These are phyloP conservation scores for Acropternis orthonyx DNA, from an alignment of 2,797 vertebrate genomes.

Conservation along the genomic window DNA sequence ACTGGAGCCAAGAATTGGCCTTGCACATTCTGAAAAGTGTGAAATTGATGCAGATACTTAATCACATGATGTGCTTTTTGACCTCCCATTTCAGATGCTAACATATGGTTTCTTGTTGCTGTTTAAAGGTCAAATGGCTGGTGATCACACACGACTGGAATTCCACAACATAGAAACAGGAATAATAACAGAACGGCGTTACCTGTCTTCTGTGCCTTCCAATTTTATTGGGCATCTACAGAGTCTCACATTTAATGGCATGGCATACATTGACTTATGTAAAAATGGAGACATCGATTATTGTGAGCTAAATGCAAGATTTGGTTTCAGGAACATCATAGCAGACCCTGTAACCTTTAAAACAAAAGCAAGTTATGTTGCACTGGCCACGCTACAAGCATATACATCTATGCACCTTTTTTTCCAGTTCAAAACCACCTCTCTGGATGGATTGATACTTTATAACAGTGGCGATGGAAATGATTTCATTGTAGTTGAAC, in stretches of 20 bases:
- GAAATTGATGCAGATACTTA: background rate
- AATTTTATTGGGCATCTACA: constrained; percentile 98
- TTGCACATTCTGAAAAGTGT: background rate
- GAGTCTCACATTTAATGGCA: constrained; percentile 95
- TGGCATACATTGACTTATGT: constrained; percentile 99
- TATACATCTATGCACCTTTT: constrained; percentile 99
- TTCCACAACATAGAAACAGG: constrained; percentile 99
- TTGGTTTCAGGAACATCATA: constrained; percentile 97
- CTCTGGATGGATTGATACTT: constrained; percentile 93
- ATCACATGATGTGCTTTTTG: background rate
- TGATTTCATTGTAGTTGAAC: constrained; percentile 97
- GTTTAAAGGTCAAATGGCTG: constrained; percentile 93
- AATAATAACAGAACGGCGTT: constrained; percentile 95
- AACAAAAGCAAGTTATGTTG: constrained; percentile 95
- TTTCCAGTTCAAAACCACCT: constrained; percentile 99
- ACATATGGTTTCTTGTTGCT: constrained; percentile 53
- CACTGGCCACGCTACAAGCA: constrained; percentile 92
- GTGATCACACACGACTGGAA: constrained; percentile 96
- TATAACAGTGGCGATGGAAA: constrained; percentile 97
- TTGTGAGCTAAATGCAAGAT: constrained; percentile 96
- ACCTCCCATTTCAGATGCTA: constrained; percentile 6
- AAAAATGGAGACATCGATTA: constrained; percentile 99
- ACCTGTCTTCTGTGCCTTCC: constrained; percentile 90
- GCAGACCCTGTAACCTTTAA: constrained; percentile 98
- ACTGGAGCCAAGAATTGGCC: background rate